phyloP scores from a whole-genome alignment of 2,113 vertebrate genomes.

The Laterallus jamaicensis region DNA sequence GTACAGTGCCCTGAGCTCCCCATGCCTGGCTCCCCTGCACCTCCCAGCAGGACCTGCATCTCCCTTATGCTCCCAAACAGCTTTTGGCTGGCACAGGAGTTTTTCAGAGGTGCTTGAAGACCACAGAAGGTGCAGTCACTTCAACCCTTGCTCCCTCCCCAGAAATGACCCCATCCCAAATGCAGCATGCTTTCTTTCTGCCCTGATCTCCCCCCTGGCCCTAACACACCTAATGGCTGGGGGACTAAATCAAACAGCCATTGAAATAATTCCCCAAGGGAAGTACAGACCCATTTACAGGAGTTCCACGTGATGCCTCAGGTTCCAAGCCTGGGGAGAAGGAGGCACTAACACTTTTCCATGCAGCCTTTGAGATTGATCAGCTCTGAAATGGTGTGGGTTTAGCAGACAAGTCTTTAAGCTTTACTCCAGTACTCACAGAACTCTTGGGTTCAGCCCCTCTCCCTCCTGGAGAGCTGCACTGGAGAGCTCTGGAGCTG shows the following conservation, averaged over 20 bases:
- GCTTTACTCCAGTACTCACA: neutral
- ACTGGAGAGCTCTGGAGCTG: neutral
- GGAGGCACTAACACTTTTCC: neutral
- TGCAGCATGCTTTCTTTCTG: neutral
- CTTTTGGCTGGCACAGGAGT: neutral
- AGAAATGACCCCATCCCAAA: neutral
- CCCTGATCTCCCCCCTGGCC: neutral
- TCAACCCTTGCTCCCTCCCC: neutral
- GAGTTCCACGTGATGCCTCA: neutral
- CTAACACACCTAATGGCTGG: neutral
- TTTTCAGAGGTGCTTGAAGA: neutral
- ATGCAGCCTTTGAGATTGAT: neutral
- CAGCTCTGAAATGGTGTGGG: neutral
- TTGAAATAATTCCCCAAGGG: neutral
- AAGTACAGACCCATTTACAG: neutral
- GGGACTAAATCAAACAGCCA: neutral
- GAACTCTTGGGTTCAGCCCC: neutral
- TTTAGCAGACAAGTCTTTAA: neutral
- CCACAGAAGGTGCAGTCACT: rapidly evolving
- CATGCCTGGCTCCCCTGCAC: rapidly evolving
- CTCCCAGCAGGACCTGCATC: neutral
- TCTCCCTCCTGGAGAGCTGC: neutral
- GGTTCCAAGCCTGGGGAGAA: neutral
- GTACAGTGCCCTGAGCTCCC: neutral
- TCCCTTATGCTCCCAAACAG: neutral